phyloP scores from a whole-genome alignment of 1,140 invertebrate species.

The Cephus cinctus region DNA sequence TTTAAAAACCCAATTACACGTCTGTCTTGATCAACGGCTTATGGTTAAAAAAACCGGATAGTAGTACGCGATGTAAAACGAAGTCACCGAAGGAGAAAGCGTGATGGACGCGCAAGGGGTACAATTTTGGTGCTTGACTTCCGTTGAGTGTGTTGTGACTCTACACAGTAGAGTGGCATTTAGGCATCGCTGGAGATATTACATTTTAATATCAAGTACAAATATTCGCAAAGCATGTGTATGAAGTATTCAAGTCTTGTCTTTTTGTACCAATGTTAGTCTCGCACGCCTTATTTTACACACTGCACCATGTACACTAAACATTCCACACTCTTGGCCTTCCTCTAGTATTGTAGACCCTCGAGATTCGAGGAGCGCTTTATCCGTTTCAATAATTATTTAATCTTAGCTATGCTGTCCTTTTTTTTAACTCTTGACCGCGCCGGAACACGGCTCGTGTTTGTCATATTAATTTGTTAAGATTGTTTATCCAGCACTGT shows the following conservation, averaged over 20 bases:
- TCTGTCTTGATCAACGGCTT: slow-evolving; percentile 21
- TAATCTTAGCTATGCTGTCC: slow-evolving; percentile 30
- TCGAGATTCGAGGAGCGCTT: slow-evolving; percentile 14
- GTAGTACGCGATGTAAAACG: slow-evolving; percentile 28
- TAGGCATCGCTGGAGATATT: slow-evolving; percentile 34
- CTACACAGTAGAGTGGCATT: slow-evolving; percentile 40
- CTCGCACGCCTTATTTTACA: slow-evolving; percentile 33
- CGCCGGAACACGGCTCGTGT: neutral
- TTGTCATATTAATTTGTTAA: slow-evolving; percentile 36
- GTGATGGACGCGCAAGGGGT: neutral
- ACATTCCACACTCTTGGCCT: slow-evolving; percentile 9
- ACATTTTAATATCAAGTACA: slow-evolving; percentile 30
- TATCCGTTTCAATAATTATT: slow-evolving; percentile 24
- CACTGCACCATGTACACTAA: slow-evolving; percentile 25
- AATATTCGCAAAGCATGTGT: slow-evolving; percentile 29
- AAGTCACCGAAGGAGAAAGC: slow-evolving; percentile 10
- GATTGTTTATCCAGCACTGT: slow-evolving; percentile 32
- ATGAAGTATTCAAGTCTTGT: slow-evolving; percentile 37
- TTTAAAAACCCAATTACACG: too few species aligned
- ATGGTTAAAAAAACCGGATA: slow-evolving; percentile 26
- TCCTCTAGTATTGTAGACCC: slow-evolving; percentile 9
- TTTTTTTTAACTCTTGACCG: slow-evolving; percentile 22
- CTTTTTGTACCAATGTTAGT: slow-evolving; percentile 31
- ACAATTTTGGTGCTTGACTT: slow-evolving; percentile 8
- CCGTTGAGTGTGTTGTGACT: slow-evolving; percentile 19